Evolutionary conservation across 1,140 invertebrate species (phyloP).

Genomic region (Drosophila subpulchrella): DNA sequence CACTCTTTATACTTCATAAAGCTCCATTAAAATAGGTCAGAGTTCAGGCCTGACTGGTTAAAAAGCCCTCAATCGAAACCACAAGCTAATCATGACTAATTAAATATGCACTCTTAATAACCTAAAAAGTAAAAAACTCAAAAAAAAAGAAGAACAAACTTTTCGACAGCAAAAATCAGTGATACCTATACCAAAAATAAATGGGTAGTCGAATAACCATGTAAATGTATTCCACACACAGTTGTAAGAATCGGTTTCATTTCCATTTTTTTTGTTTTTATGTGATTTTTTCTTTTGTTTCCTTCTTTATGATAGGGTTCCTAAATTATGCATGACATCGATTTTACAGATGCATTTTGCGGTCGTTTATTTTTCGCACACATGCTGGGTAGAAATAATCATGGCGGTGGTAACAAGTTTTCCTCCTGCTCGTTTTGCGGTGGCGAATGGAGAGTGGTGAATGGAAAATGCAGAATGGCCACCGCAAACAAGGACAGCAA

Average conservation of each 20-base stretch:
- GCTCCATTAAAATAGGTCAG: constrained; percentile 22
- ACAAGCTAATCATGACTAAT: constrained; percentile 29
- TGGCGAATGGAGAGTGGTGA: constrained; percentile 3
- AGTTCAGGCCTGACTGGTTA: background rate
- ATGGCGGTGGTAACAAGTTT: constrained; percentile 28
- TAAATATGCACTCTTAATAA: constrained; percentile 9
- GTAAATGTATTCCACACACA: constrained; percentile 44
- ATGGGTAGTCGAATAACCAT: constrained; percentile 1
- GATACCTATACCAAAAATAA: constrained; percentile 4
- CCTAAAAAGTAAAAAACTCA: background rate
- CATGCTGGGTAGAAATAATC: constrained; percentile 60
- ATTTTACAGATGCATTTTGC: constrained; percentile 74
- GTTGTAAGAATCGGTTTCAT: constrained; percentile 34
- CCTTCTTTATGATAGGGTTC: constrained; percentile 16
- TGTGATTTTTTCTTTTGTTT: constrained; percentile 12
- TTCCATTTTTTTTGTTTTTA: constrained; percentile 1
- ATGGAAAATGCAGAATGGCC: constrained; percentile 6
- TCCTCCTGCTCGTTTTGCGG: constrained; percentile 33
- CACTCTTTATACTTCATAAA: constrained; percentile 14
- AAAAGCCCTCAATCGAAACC: background rate
- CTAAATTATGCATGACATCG: constrained; percentile 78
- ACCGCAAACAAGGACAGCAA: constrained; percentile 64
- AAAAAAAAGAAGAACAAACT: background rate
- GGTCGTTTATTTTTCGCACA: constrained; percentile 58
- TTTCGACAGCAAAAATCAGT: constrained; percentile 19